Conservation (phyloP, 2,113 vertebrate genomes). For the Microcebus murinus region DNA sequence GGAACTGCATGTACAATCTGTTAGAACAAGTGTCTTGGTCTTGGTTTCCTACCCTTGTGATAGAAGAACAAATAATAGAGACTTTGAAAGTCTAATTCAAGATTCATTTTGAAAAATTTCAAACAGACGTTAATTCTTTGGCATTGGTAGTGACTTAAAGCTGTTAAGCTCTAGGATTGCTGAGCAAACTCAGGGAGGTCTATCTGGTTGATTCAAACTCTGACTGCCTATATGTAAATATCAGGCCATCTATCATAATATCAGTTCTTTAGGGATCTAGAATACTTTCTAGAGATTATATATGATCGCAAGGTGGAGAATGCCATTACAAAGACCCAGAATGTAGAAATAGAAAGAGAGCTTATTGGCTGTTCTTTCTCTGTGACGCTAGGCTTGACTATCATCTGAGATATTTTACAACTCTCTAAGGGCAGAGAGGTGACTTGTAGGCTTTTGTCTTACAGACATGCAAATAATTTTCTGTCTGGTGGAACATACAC, state of each 20-base stretch:
- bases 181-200: not conserved
- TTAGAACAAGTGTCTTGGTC: not conserved
- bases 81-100: not conserved
- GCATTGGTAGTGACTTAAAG: not conserved
- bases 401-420: not conserved
- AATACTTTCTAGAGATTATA: not conserved
- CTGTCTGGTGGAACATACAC: not conserved
- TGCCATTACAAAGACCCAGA: not conserved
- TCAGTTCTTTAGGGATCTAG: not conserved
- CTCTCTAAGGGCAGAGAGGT: not conserved
- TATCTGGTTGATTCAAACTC: not conserved
- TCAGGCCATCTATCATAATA: not conserved
- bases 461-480: not conserved
- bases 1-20: not conserved
- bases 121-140: not conserved
- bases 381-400: not conserved
- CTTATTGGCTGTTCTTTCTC: not conserved
- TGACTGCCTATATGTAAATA: not conserved
- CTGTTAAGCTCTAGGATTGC: not conserved
- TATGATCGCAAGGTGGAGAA: not conserved
- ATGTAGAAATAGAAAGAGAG: not conserved
- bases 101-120: not conserved
- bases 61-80: not conserved
- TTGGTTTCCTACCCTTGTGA: not conserved
- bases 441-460: not conserved